Conservation (phyloP, 1,140 invertebrate genomes). For the Saccostrea cuccullata region DNA sequence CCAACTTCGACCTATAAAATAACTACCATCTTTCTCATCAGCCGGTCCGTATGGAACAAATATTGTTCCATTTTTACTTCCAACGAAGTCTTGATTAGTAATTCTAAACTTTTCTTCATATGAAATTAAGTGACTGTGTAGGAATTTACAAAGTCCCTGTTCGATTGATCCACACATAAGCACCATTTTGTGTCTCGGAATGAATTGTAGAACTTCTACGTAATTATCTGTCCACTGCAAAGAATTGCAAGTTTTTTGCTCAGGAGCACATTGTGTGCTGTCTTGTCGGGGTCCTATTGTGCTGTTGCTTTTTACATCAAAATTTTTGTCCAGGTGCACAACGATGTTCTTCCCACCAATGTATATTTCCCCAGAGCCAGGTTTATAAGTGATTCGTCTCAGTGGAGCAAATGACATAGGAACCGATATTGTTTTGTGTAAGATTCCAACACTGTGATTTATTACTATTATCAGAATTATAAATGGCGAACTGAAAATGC, state of each 20-base stretch:
- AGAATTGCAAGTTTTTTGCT: not conserved
- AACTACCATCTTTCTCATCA: not conserved
- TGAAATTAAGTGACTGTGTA: not conserved
- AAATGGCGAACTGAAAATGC: not conserved
- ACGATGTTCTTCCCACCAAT: conserved; percentile 40
- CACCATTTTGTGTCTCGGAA: not conserved
- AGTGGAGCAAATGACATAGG: not conserved
- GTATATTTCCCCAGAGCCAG: not conserved
- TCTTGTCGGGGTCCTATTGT: conserved; percentile 24
- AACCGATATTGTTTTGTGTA: not conserved
- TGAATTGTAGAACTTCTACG: conserved; percentile 4
- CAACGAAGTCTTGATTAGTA: conserved; percentile 2
- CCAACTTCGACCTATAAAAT: conserved; percentile 39
- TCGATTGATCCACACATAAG: conserved; percentile 25
- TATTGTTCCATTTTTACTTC: conserved; percentile 5
- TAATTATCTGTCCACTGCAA: not conserved
- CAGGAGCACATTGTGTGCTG: conserved; percentile 24
- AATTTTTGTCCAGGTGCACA: conserved; percentile 2
- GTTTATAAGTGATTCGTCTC: not conserved
- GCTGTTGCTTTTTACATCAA: not conserved
- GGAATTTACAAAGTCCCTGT: conserved; percentile 28
- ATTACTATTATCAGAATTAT: not conserved
- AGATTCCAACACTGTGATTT: not conserved
- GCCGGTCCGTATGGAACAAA: not conserved
- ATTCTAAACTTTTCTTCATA: not conserved